Evolutionary conservation across 30 jellyfish, hydroid and myxozoan genomes (phyloP).

Genomic region (Morbakka virulenta): DNA sequence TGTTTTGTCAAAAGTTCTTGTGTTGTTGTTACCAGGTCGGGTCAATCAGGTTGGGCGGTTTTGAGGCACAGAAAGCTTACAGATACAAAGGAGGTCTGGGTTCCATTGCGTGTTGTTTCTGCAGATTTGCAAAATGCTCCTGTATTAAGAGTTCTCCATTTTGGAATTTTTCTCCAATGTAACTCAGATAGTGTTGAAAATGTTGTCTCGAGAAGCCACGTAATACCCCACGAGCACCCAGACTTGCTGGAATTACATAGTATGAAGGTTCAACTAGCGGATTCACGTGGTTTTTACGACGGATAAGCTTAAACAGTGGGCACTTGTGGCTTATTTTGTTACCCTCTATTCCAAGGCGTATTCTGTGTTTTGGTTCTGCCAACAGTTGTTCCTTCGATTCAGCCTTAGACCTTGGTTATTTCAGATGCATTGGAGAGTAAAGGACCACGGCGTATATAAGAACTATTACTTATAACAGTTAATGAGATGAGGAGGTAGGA

Average conservation of each 20-base stretch:
- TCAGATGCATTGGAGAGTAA: neutral
- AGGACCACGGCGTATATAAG: neutral
- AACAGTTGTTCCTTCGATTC: neutral
- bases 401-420: neutral
- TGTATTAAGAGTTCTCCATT: constrained; percentile 54
- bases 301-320: neutral
- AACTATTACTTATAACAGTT: neutral
- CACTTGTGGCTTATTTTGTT: neutral
- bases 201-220: neutral
- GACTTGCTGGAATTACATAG: neutral
- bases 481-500: neutral
- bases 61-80: neutral
- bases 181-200: neutral
- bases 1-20: neutral
- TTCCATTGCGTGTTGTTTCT: constrained; percentile 89
- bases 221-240: neutral
- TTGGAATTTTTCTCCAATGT: constrained; percentile 47
- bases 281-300: neutral
- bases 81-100: constrained; percentile 65
- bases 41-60: neutral
- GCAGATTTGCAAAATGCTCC: constrained; percentile 58
- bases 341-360: neutral
- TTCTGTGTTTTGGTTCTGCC: neutral
- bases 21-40: neutral
- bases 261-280: constrained; percentile 3